Evolutionary conservation across 1,140 invertebrate species (phyloP).

Genomic region (Apolygus lucorum): DNA sequence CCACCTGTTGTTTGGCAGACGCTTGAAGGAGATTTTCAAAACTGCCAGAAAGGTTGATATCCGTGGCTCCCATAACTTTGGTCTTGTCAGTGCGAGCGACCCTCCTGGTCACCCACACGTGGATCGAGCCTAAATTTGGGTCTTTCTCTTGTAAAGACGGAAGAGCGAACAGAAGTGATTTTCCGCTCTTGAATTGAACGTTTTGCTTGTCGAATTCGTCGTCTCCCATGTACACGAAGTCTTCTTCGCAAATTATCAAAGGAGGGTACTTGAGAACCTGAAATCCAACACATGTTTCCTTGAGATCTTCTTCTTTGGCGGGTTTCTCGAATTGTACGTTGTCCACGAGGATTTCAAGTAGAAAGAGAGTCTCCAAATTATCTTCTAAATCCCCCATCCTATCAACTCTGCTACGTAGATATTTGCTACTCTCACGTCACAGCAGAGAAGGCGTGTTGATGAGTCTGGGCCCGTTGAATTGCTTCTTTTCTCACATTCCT

Average conservation of each 20-base stretch:
- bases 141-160: background rate
- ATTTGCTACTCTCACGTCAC: too few relatives aligned
- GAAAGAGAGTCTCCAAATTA: slow-evolving; percentile 43
- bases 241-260: slow-evolving; percentile 47
- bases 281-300: slow-evolving; percentile 6
- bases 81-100: background rate
- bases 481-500: too few relatives aligned
- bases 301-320: background rate
- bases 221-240: slow-evolving; percentile 35
- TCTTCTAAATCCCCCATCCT: slow-evolving; percentile 5
- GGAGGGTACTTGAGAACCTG: slow-evolving; percentile 41
- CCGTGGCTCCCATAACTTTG: background rate
- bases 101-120: background rate
- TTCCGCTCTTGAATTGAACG: slow-evolving; percentile 10
- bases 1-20: background rate
- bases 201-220: slow-evolving; percentile 17
- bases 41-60: slow-evolving; percentile 15
- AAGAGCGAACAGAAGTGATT: slow-evolving; percentile 10
- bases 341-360: slow-evolving; percentile 48
- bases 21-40: slow-evolving; percentile 15
- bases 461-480: too few relatives aligned
- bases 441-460: too few relatives aligned
- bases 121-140: slow-evolving; percentile 1
- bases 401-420: too few relatives aligned
- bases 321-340: slow-evolving; percentile 39